These are phyloP conservation scores for Physocephala rufipes DNA, from an alignment of 2,888 invertebrate genomes.

Conservation along the genomic window DNA sequence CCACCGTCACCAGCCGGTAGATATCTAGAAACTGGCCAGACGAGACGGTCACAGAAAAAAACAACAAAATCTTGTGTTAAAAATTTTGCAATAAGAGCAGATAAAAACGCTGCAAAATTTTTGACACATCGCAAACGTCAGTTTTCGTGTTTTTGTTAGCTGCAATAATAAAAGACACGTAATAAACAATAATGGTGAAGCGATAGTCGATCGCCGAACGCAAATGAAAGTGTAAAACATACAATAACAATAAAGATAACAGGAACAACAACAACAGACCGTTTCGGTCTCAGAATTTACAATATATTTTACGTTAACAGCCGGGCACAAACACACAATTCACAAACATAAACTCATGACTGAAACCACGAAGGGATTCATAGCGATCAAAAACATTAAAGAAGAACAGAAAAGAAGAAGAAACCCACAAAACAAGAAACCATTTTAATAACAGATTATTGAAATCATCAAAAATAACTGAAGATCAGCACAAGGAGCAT, in stretches of 20 bases:
- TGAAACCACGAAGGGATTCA: neutral
- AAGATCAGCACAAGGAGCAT: neutral
- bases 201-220: too few species aligned
- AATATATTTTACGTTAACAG: too few species aligned
- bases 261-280: neutral
- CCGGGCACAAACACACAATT: neutral
- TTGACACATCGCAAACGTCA: too few species aligned
- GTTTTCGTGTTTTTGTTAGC: too few species aligned
- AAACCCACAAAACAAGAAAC: neutral
- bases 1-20: neutral
- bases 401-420: neutral
- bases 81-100: conserved; percentile 16
- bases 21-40: neutral
- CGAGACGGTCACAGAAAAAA: neutral
- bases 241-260: neutral
- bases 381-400: too few species aligned
- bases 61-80: conserved; percentile 14
- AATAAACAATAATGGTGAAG: too few species aligned
- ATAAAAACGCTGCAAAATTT: neutral
- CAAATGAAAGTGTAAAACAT: neutral
- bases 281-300: too few species aligned
- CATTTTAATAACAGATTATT: too few species aligned
- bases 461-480: neutral
- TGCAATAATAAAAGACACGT: too few species aligned
- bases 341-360: neutral